A percentile compares a stretch with the other conserved stretches of the same genome.
These are phyloP conservation scores for Piprites chloris DNA, from an alignment of 2,113 vertebrate species.

Conservation along the genomic window DNA sequence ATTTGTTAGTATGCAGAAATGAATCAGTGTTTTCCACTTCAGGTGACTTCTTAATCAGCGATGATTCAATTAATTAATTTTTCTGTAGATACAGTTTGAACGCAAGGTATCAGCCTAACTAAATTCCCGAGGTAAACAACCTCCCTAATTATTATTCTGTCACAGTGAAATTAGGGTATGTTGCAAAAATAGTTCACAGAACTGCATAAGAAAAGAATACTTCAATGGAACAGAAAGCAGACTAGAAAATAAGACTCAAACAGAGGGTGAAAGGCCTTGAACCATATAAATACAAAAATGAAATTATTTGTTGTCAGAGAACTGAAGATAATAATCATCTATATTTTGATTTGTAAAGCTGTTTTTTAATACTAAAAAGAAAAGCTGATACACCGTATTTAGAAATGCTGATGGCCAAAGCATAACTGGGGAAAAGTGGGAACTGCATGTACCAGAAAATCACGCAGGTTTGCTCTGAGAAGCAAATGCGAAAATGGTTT, in stretches of 20 bases:
- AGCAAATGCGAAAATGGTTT: background rate
- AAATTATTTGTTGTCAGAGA: background rate
- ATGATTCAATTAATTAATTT: slow-evolving; percentile 47
- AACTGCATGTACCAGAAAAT: background rate
- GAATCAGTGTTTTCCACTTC: slow-evolving; percentile 37
- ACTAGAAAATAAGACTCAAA: background rate
- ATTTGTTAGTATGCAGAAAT: slow-evolving; percentile 16
- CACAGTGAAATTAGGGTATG: background rate
- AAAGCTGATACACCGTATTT: background rate
- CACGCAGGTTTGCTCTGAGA: background rate
- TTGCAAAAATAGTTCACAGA: slow-evolving; percentile 3
- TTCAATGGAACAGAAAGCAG: background rate
- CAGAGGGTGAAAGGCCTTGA: background rate
- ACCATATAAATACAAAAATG: background rate
- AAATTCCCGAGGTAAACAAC: background rate
- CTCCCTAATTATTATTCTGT: slow-evolving; percentile 10
- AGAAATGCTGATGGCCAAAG: background rate
- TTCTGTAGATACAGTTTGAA: slow-evolving; percentile 16
- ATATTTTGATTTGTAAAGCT: background rate
- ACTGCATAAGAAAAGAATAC: background rate
- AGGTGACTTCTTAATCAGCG: slow-evolving; percentile 40
- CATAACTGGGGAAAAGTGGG: background rate
- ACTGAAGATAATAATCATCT: background rate
- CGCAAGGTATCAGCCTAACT: background rate
- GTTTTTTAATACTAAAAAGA: background rate